These are phyloP conservation scores for Synodontis membranacea DNA, from an alignment of 2,113 vertebrate species.

Conservation along the genomic window DNA sequence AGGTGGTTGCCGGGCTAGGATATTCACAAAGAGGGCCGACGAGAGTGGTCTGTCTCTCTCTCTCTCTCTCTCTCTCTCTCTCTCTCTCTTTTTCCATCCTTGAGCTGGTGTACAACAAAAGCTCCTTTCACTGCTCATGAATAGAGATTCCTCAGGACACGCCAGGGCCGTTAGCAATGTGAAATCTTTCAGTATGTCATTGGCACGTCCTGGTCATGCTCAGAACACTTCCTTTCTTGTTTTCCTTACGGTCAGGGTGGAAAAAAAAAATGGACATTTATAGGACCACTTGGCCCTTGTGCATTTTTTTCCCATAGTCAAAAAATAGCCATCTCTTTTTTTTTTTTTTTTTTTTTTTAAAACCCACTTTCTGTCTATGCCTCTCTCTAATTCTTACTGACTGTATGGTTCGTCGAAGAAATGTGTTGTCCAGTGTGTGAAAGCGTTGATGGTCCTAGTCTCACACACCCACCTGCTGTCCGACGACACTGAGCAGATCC, in stretches of 20 bases:
- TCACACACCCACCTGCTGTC: constrained; percentile 15
- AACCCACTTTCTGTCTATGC: no score
- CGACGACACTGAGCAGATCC: constrained; percentile 13
- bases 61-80: constrained; percentile 55
- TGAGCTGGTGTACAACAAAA: constrained; percentile 67
- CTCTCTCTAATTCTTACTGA: background rate
- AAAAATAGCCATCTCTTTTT: constrained; percentile 32
- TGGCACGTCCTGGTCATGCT: constrained; percentile 37
- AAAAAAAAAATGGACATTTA: background rate
- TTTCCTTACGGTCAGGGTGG: constrained; percentile 6
- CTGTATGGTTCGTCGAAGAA: background rate
- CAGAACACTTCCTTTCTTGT: constrained; percentile 30
- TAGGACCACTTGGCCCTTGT: constrained; percentile 12
- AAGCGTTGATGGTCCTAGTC: background rate
- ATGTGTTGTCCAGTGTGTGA: background rate
- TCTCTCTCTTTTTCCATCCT: constrained; percentile 54
- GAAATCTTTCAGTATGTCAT: constrained; percentile 42
- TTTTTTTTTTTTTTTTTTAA: constrained; percentile 10
- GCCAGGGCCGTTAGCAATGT: constrained; percentile 51
- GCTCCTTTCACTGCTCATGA: constrained; percentile 69
- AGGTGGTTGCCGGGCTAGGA: constrained; percentile 5
- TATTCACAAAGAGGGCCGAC: constrained; percentile 20
- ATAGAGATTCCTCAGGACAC: constrained; percentile 67
- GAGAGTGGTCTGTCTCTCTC: constrained; percentile 5
- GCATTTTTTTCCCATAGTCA: constrained; percentile 2